Evolutionary conservation across 1,140 invertebrate genomes (phyloP), one percentile per base, ranked within the genome.

Genomic region (Caenorhabditis latens): DNA sequence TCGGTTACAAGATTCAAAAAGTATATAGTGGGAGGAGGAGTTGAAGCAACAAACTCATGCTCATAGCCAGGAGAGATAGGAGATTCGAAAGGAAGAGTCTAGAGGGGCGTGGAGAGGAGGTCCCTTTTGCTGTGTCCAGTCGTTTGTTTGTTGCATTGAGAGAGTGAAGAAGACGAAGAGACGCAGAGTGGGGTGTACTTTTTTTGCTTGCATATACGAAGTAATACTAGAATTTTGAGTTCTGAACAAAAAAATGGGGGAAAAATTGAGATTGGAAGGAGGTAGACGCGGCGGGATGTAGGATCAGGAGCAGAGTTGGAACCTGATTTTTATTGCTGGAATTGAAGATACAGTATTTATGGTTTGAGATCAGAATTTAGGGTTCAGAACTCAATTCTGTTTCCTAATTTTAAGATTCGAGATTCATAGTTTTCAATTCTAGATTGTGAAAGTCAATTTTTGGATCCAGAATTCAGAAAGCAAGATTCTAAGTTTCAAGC

Each of bases 11-110:
- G 32, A 32, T 32, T 32, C 32, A 14, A 71, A 71, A 71, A 71
- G 65, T 79, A 79, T 79, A 79, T 79, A 79, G 71, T 79, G 71
- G 71, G 71, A 79, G 71, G 71, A 67, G 63, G 24, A 46, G 71
- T 13, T 46, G 40, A 71, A 71, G 65, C 65, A 71, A 71, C 71
- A 79, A 79, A 79, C 71, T 50, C 71, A 79, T 79, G 71, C 71
- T 79, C 46, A 79, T 79, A 79, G 46, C 46, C 71, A 79, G 71
- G 71, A 79, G 71, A 79, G 71, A 79, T 79, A 79, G 71, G 61
- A 32, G 58, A 14, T 19, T 58, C 14, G 55, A 71, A 16, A 71
- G 42, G 46, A 48, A 79, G 61, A 63, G 61, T 63, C 61, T 32
- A 63, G 61, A 63, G 61, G 61, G 61, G 61, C 24, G 61, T 63